Evolutionary conservation across 2,797 vertebrate species (phyloP).

Genomic region (Glyptemys insculpta): DNA sequence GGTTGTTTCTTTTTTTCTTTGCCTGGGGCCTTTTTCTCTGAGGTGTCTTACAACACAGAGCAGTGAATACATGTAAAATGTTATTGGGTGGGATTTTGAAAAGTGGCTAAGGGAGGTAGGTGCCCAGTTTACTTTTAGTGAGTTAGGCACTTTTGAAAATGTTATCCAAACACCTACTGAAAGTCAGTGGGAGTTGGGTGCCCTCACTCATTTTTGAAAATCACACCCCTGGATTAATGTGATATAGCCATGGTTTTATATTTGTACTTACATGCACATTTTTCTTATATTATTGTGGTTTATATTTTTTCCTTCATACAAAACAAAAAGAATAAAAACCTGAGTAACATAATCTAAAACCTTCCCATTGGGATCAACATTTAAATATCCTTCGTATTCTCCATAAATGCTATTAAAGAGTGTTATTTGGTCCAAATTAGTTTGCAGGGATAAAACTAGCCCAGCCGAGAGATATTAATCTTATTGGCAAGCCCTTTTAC

Average conservation of each 20-base stretch:
- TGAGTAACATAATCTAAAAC: neutral
- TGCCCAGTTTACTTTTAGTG: neutral
- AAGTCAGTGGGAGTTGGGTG: neutral
- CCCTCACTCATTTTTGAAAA: neutral
- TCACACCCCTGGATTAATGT: neutral
- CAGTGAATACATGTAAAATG: neutral
- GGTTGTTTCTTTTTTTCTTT: neutral
- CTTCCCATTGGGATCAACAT: neutral
- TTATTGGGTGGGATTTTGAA: neutral
- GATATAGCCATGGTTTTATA: neutral
- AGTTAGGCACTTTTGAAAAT: neutral
- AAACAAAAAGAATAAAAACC: constrained; percentile 21
- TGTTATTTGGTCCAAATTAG: constrained; percentile 30
- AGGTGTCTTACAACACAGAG: neutral
- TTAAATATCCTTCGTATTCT: constrained; percentile 45
- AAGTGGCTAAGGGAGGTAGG: neutral
- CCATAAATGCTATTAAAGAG: constrained; percentile 8
- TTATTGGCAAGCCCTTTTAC: constrained; percentile 25
- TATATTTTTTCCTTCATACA: neutral
- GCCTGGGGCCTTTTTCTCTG: neutral
- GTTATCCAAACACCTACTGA: neutral
- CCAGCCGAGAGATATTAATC: constrained; percentile 19
- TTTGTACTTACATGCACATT: neutral
- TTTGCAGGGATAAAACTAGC: constrained; percentile 37
- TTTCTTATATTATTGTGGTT: neutral